Evolutionary conservation across 2,113 vertebrate genomes (phyloP).

Genomic region (Anhinga rufa): DNA sequence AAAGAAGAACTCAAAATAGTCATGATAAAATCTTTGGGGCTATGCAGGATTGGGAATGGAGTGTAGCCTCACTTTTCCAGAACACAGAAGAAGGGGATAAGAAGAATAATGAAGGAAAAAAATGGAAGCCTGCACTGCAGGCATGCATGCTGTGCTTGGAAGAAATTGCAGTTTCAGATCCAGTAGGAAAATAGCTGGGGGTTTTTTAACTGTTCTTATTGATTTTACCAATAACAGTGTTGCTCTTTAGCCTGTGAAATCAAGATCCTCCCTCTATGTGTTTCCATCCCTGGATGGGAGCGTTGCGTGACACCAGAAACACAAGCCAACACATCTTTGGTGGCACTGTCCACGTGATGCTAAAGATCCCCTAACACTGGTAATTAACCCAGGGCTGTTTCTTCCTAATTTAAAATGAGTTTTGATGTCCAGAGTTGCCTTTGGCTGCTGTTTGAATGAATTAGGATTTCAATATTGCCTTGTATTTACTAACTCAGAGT

Average conservation of each 20-base stretch:
- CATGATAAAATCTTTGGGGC: too few species aligned
- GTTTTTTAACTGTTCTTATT: rapidly evolving
- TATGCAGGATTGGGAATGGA: background rate
- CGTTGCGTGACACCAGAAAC: background rate
- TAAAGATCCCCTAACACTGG: background rate
- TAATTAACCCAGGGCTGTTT: background rate
- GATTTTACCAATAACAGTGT: rapidly evolving
- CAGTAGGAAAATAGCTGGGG: background rate
- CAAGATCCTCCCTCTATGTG: background rate
- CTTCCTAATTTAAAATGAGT: background rate
- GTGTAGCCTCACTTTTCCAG: background rate
- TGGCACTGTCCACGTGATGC: background rate
- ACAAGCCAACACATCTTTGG: background rate
- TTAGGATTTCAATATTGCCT: background rate
- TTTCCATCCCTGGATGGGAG: background rate
- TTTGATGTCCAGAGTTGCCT: constrained; percentile 26
- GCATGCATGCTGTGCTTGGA: background rate
- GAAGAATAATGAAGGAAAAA: background rate
- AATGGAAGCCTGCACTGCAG: background rate
- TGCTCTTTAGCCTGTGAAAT: background rate
- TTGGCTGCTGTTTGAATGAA: constrained; percentile 1
- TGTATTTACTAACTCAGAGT: background rate
- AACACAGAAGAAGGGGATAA: background rate
- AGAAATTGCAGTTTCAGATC: background rate
- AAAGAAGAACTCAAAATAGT: background rate